A percentile compares a stretch with the other conserved stretches of the same genome.
Evolutionary conservation across 2,888 invertebrate species (phyloP).

Genomic region (Tetropium fuscum): DNA sequence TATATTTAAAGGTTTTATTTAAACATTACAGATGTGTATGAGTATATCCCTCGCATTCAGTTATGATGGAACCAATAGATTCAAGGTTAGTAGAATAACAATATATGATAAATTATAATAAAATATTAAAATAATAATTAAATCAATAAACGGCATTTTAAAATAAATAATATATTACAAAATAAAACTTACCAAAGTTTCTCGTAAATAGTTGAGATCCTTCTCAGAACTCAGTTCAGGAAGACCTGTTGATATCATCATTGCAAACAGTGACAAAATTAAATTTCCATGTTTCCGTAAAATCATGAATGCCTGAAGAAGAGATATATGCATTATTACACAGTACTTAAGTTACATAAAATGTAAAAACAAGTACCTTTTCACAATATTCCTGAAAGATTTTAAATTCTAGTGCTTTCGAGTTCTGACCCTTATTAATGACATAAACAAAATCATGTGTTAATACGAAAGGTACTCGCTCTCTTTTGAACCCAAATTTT

Average conservation of each 20-base stretch:
- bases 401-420: slow-evolving; percentile 82
- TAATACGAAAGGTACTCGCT: slow-evolving; percentile 94
- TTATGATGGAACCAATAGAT: too few relatives aligned
- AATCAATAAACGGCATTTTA: too few relatives aligned
- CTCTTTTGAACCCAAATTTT: slow-evolving; percentile 92
- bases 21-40: too few relatives aligned
- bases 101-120: too few relatives aligned
- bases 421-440: slow-evolving; percentile 85
- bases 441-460: slow-evolving; percentile 96
- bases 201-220: slow-evolving; percentile 90
- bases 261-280: slow-evolving; percentile 92
- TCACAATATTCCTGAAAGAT: slow-evolving; percentile 86
- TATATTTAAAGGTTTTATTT: too few relatives aligned
- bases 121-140: too few relatives aligned
- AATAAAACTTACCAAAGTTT: slow-evolving; percentile 84
- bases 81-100: too few relatives aligned
- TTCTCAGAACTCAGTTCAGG: slow-evolving; percentile 93
- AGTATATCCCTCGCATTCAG: too few relatives aligned
- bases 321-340: slow-evolving; percentile 2
- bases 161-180: too few relatives aligned
- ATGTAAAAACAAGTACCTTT: slow-evolving; percentile 67
- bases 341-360: not conserved
- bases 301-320: slow-evolving; percentile 84
- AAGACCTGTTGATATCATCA: slow-evolving; percentile 97
- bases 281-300: slow-evolving; percentile 88